Evolutionary conservation across 2,797 vertebrate species (phyloP).

Genomic region (Malurus splendens): DNA sequence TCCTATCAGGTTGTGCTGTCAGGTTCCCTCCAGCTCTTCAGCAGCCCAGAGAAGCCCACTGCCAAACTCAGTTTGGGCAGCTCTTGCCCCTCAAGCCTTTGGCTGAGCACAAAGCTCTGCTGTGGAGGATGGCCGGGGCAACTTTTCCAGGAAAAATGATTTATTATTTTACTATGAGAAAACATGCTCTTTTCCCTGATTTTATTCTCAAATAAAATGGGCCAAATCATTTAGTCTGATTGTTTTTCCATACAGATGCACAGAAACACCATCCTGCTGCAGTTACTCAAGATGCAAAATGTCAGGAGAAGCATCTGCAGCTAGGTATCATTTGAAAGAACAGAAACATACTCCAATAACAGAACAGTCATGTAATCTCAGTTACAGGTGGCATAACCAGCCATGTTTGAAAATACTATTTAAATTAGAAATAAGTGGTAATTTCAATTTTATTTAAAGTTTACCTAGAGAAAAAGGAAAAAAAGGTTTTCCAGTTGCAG

Average conservation of each 20-base stretch:
- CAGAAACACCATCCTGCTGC: background rate
- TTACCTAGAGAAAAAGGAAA: background rate
- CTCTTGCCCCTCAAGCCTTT: background rate
- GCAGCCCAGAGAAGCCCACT: background rate
- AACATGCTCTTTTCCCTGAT: background rate
- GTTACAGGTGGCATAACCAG: background rate
- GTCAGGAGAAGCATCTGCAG: background rate
- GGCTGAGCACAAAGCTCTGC: rapidly evolving
- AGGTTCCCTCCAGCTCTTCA: background rate
- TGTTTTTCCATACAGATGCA: background rate
- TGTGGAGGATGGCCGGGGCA: background rate
- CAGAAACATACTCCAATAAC: background rate
- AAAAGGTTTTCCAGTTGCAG: background rate
- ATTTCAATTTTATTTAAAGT: background rate
- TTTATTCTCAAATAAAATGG: background rate
- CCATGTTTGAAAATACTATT: background rate
- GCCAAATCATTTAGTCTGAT: background rate
- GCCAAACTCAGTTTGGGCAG: background rate
- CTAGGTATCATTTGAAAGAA: background rate
- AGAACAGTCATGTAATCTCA: background rate
- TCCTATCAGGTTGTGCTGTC: background rate
- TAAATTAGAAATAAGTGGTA: background rate
- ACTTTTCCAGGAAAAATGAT: background rate
- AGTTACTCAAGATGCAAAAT: background rate
- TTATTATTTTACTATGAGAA: background rate